Conservation (phyloP, 2,113 vertebrate genomes). For the Nesogale talazaci region DNA sequence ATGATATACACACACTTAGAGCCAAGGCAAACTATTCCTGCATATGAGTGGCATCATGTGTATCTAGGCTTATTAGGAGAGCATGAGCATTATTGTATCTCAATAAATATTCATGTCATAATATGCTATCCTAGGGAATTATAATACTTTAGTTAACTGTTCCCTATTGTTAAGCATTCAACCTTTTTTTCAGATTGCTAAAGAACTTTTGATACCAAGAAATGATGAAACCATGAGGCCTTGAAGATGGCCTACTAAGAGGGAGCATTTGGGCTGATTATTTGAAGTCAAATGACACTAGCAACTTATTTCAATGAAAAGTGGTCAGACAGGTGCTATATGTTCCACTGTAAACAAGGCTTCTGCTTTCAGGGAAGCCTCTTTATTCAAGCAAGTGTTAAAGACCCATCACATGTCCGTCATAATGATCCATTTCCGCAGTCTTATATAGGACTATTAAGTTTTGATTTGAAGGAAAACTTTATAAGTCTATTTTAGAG, state of each 20-base stretch:
- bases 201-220: conserved; percentile 39
- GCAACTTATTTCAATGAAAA: neutral
- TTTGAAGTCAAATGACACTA: neutral
- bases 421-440: neutral
- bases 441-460: conserved; percentile 18
- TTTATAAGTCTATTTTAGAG: neutral
- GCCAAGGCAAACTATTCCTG: neutral
- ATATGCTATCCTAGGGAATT: neutral
- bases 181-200: neutral
- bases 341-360: neutral
- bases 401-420: neutral
- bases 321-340: neutral
- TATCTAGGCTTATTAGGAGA: neutral
- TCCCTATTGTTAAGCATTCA: neutral
- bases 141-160: conserved; percentile 20
- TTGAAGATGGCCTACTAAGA: conserved; percentile 19
- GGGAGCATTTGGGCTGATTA: neutral
- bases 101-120: conserved; percentile 27
- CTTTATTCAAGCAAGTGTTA: neutral
- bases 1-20: neutral
- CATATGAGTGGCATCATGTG: neutral
- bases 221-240: neutral
- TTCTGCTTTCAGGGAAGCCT: neutral
- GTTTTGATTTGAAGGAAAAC: conserved; percentile 48
- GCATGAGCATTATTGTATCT: neutral